These are phyloP conservation scores for Callinectes sapidus DNA, from an alignment of 2,888 invertebrate genomes.

Conservation along the genomic window DNA sequence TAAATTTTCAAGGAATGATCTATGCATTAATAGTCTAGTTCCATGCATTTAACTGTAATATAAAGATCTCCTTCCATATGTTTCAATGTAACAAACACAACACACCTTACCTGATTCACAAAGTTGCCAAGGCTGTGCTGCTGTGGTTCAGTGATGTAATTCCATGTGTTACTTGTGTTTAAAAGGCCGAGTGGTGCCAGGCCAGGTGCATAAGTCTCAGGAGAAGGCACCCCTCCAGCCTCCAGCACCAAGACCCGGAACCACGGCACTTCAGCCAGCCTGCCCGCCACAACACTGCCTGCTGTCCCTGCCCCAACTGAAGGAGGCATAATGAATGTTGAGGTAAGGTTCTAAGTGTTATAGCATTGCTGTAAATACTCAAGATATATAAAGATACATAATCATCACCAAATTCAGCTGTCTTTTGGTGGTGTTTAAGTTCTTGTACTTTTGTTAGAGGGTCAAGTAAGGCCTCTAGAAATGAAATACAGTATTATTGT, in stretches of 20 bases:
- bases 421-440: background rate
- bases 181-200: conserved; percentile 77
- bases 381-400: background rate
- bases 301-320: conserved; percentile 61
- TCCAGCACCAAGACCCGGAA: conserved; percentile 62
- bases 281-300: conserved; percentile 51
- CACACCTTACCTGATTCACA: conserved; percentile 30
- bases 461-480: background rate
- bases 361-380: too few relatives aligned
- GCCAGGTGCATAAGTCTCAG: conserved; percentile 75
- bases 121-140: conserved; percentile 42
- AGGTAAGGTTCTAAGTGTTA: too few relatives aligned
- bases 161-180: conserved; percentile 64
- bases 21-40: too few relatives aligned
- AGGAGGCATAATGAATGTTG: background rate
- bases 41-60: too few relatives aligned
- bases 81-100: background rate
- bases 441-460: background rate
- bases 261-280: conserved; percentile 56
- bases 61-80: too few relatives aligned
- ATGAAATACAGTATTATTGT: too few relatives aligned
- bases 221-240: conserved; percentile 50
- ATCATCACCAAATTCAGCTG: background rate
- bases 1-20: too few relatives aligned
- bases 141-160: conserved; percentile 55